Percentiles rank a stretch among this genome's conserved stretches.
These are phyloP conservation scores for Beroe forskalii DNA, from an alignment of 37 sponge, comb jelly and placozoan genomes.

Conservation along the genomic window DNA sequence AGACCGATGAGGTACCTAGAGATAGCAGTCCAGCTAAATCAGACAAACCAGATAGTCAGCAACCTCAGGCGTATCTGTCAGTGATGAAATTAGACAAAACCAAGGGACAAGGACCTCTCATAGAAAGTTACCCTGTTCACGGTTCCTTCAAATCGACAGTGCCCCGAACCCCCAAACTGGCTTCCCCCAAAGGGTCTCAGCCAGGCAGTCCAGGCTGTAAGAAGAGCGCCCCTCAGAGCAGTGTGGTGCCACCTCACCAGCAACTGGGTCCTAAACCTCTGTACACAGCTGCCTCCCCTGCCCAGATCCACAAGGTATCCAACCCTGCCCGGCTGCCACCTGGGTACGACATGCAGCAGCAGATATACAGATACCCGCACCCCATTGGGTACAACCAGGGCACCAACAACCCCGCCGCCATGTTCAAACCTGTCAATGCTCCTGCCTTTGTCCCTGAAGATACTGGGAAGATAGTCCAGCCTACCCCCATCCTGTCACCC, in stretches of 20 bases:
- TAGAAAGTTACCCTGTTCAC: slow-evolving; percentile 32
- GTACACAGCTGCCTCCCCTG: background rate
- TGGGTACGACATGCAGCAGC: slow-evolving; percentile 58
- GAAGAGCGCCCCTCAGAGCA: background rate
- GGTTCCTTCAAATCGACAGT: slow-evolving; percentile 38
- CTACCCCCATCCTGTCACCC: slow-evolving; percentile 37
- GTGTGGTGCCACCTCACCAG: background rate
- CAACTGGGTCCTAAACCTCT: background rate
- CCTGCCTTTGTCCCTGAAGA: background rate
- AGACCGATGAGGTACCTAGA: background rate
- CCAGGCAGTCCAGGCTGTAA: slow-evolving; percentile 39
- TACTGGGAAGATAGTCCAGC: background rate
- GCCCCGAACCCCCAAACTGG: slow-evolving; percentile 17
- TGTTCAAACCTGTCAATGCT: slow-evolving; percentile 59
- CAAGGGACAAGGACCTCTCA: slow-evolving; percentile 34
- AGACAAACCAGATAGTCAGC: slow-evolving; percentile 10
- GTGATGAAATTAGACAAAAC: slow-evolving; percentile 35
- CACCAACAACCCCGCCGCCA: slow-evolving; percentile 30
- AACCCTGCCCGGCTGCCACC: slow-evolving; percentile 52
- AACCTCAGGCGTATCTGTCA: slow-evolving; percentile 36
- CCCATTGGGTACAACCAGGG: background rate
- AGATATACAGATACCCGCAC: slow-evolving; percentile 58
- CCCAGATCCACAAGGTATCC: slow-evolving; percentile 57
- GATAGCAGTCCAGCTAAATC: background rate
- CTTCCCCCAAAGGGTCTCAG: slow-evolving; percentile 2